Evolutionary conservation across 30 jellyfish, hydroid and myxozoan genomes (phyloP), one percentile per base, ranked within the genome.

Genomic region (Aurelia sp.): DNA sequence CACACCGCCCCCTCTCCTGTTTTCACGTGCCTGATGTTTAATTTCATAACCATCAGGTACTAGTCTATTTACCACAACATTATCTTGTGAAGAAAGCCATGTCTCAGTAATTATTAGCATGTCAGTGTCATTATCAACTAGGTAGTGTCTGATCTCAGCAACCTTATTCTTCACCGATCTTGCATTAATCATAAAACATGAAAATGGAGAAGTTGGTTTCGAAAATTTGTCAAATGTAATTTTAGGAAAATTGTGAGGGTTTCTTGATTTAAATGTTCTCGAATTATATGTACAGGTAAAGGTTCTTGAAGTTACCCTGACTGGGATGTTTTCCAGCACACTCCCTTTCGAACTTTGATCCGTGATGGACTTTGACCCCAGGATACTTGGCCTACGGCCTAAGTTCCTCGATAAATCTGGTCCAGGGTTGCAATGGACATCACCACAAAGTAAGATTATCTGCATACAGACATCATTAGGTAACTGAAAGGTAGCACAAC

Each of bases 361-460:
- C 4, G 50, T 37, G 50, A 37, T 1, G 11, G 50, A 30, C 87
- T 57, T 72, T 72, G 53, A 44, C 83, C 69, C 83, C 69, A 18
- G 68, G 12, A 33, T 35, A 72, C 68, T 35, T 72, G 83, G 76
- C 74, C 66, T 76, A 52, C 53, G 87, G 87, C 76, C 59, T 52
- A 76, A 76, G 63, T 50, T 76, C 87, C 62, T 76, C 76, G 27
- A 76, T 57, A 2, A 37, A 61, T 18, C 87, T 52, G 87, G 77
- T 27, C 87, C 87, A 20, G 78, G 76, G 76, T 76, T 55, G 66
- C 77, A 61, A 53, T 76, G 63, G 27, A 76, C 78, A 76, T 76
- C 87, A 21, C 78, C 87, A 58, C 77, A 57, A 76, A 55, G 77
- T 61, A 76, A 73, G 50, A 73, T 73, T 3, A 48, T 73, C 84